A percentile compares a stretch with the other conserved stretches of the same genome.
Conservation (phyloP, 2,888 invertebrate species). For the Terebella lapidaria region DNA sequence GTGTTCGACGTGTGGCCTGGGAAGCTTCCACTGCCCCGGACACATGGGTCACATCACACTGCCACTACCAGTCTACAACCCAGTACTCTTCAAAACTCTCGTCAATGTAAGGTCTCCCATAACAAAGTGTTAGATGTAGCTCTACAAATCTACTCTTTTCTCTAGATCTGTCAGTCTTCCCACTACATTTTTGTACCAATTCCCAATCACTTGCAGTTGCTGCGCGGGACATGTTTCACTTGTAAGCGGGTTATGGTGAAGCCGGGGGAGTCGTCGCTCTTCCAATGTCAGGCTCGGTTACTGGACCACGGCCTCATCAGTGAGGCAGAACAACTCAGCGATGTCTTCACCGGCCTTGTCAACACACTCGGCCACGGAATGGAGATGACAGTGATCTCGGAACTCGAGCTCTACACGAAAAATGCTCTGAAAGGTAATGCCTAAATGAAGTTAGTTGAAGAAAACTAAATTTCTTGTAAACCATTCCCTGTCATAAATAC, state of each 20-base stretch:
- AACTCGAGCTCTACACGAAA: background rate
- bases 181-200: background rate
- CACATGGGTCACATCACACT: constrained; percentile 93
- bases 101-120: background rate
- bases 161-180: no score
- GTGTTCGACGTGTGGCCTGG: constrained; percentile 75
- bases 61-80: constrained; percentile 83
- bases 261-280: constrained; percentile 48
- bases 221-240: constrained; percentile 54
- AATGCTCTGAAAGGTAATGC: background rate
- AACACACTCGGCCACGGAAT: constrained; percentile 16
- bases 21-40: constrained; percentile 71
- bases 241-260: constrained; percentile 51
- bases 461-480: no score
- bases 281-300: constrained; percentile 67
- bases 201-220: constrained; percentile 46
- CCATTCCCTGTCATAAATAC: no score
- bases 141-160: no score
- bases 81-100: constrained; percentile 72
- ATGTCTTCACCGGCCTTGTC: constrained; percentile 18
- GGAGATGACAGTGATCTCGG: background rate
- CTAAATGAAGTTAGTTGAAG: no score
- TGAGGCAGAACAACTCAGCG: constrained; percentile 28
- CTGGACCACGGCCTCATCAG: constrained; percentile 58
- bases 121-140: background rate